These are phyloP conservation scores for Brachionus manjavacas DNA, from an alignment of 1,140 invertebrate genomes.

Conservation along the genomic window DNA sequence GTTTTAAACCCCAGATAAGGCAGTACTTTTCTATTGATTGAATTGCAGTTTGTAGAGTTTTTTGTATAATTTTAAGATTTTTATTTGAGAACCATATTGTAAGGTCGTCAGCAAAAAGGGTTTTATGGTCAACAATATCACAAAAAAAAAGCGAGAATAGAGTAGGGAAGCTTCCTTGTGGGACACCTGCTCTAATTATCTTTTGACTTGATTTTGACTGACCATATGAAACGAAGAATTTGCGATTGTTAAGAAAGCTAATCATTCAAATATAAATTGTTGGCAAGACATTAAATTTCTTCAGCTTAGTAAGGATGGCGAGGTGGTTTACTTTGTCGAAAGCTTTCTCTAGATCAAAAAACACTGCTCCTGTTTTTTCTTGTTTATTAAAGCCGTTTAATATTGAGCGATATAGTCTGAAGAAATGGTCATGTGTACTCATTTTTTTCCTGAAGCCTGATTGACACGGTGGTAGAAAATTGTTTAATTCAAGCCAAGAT, in stretches of 20 bases:
- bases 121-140: background rate
- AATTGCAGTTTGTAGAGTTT: background rate
- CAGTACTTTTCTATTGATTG: too few species aligned
- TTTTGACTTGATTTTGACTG: background rate
- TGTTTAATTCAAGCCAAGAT: slow-evolving; percentile 10
- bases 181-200: background rate
- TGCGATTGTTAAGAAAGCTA: background rate
- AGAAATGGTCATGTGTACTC: background rate
- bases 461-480: background rate
- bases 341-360: slow-evolving; percentile 24
- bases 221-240: background rate
- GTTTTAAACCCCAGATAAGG: too few species aligned
- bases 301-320: background rate
- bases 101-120: background rate
- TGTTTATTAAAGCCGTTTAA: background rate
- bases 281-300: background rate
- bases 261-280: background rate
- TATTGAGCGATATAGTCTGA: background rate
- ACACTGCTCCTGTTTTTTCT: background rate
- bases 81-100: background rate
- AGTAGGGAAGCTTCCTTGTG: background rate
- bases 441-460: slow-evolving; percentile 36
- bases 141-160: background rate
- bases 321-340: slow-evolving; percentile 24
- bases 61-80: background rate